Conservation (phyloP, 2,888 invertebrate species). For the Agrenia bidenticulata region DNA sequence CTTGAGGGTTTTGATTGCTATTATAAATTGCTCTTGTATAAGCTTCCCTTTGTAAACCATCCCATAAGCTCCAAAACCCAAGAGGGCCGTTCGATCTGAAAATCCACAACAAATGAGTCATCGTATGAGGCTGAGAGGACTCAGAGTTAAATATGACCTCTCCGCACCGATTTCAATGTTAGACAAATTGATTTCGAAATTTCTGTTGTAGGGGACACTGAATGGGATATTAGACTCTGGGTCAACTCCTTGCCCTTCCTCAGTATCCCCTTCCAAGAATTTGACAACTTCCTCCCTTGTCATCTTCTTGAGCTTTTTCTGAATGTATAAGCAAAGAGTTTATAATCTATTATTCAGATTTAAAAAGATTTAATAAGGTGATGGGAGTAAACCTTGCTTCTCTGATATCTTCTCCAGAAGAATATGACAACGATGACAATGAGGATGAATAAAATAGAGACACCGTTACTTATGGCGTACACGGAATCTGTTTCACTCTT, state of each 20-base stretch:
- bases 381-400: background rate
- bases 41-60: conserved; percentile 16
- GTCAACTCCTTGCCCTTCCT: background rate
- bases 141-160: no score
- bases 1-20: conserved; percentile 17
- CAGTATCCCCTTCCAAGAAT: conserved; percentile 12
- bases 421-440: conserved; percentile 14
- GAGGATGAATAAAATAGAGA: conserved; percentile 12
- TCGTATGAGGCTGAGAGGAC: no score
- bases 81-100: conserved; percentile 7
- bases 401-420: conserved; percentile 14
- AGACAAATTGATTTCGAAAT: conserved; percentile 6
- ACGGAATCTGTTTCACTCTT: background rate
- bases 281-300: conserved; percentile 13
- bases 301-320: conserved; percentile 20
- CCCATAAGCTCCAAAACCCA: conserved; percentile 14
- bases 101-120: no score
- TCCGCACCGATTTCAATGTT: conserved; percentile 2
- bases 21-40: background rate
- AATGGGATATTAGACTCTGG: conserved; percentile 18
- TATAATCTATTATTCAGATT: background rate
- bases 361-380: background rate
- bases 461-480: conserved; percentile 15
- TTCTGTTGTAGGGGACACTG: conserved; percentile 3
- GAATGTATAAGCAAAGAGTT: no score